Base-by-base conservation (phyloP, 1,140 invertebrate species). In the Chironomus tepperi region DNA sequence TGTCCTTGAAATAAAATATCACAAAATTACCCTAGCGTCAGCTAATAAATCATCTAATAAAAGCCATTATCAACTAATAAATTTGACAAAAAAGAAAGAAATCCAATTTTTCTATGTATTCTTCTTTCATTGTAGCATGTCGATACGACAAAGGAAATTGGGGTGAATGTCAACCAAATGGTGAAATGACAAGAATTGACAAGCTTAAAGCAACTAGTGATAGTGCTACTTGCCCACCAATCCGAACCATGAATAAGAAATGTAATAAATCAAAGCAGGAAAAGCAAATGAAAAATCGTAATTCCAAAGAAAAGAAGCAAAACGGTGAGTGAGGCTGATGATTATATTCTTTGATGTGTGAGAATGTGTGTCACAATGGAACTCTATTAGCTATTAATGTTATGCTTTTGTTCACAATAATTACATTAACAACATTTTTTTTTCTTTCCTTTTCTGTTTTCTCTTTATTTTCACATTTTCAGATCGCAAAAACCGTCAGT, bases 131-230 rank as follows among this genome's bases (percentile, higher is more conserved):
- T 74, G n/a, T 73, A 82, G 81, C 88, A 73, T 95, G 93, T 82
- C 89, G 92, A 80, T 95, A 95, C 82, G 85, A 86, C 74, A 92
- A 95, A 79, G 90, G 92, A 75, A 84, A 90, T 75, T 95, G 93
- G 93, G 90, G 90, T 75, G 91, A 94, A 78, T 95, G 93, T 82
- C 91, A 77, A 18, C 47, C 19, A 10, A 81, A 78, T 42, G 81
- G 88, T 76, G 84, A 86, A 80, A 90, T 91, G 86, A 87, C 86
- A 73, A 86, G 90, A 80, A 86, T 86, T 77, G 89, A 92, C 79
- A 90, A 87, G 77, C 79, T 92, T 74, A 91, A 91, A 78, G 81
- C 87, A 42, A 90, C 89, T 79, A 90, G 89, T 75, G 89, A 91
- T 80, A 70, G 65, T 21, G 81, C 88, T 12, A 86, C 87, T 73